These are phyloP conservation scores for Peromyscus melanophrys DNA, from an alignment of 2,797 vertebrate species.

Conservation along the genomic window DNA sequence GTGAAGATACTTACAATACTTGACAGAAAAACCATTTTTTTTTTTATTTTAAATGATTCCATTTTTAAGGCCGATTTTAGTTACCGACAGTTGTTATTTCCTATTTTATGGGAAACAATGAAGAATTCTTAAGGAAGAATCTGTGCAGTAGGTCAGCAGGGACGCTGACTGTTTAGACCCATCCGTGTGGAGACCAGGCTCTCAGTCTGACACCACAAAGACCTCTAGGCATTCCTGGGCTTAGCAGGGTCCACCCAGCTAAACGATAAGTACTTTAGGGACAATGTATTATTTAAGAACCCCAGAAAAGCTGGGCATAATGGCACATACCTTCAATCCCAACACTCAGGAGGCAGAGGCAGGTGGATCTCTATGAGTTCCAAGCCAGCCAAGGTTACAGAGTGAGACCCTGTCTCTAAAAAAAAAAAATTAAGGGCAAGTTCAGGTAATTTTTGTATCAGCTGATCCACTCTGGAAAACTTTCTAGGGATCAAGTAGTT, in stretches of 20 bases:
- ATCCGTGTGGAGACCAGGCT: not conserved
- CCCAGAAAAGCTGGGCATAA: not conserved
- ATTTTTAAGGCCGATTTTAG: not conserved
- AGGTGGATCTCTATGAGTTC: not conserved
- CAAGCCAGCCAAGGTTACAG: not conserved
- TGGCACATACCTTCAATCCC: not conserved
- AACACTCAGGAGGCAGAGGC: not conserved
- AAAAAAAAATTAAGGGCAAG: not conserved
- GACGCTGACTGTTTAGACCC: not conserved
- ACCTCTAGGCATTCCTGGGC: not conserved
- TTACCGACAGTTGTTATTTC: slow-evolving; percentile 31
- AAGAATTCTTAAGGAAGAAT: slow-evolving; percentile 48
- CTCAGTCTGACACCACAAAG: slow-evolving; percentile 9
- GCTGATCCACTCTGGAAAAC: not conserved
- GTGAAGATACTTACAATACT: not conserved
- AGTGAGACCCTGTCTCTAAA: not conserved
- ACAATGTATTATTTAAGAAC: slow-evolving; percentile 44
- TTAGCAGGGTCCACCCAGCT: slow-evolving; percentile 17
- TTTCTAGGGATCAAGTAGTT: slow-evolving; percentile 18
- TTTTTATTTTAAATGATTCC: slow-evolving; percentile 34
- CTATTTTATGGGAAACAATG: not conserved
- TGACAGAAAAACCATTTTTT: not conserved
- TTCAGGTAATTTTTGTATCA: slow-evolving; percentile 36
- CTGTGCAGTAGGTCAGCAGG: not conserved
- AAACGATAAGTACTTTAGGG: slow-evolving; percentile 17